phyloP scores from a whole-genome alignment of 2,113 vertebrate genomes.

The Sebastes fasciatus region DNA sequence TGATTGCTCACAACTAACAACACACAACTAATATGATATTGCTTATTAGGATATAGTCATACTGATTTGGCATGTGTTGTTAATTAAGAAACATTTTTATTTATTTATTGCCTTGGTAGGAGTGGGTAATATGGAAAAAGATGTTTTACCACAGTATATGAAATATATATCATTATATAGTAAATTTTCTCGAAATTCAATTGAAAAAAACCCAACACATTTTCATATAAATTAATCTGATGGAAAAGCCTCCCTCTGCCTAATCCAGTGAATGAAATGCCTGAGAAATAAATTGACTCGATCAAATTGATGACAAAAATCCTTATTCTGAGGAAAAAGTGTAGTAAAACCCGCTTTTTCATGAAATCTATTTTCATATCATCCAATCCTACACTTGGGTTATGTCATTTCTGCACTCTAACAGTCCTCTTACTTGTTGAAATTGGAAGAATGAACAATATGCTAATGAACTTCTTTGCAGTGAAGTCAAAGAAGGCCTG shows the following conservation, averaged over 20 bases:
- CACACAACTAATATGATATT: not conserved
- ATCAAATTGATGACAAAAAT: constrained; percentile 11
- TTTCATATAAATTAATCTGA: too few species aligned
- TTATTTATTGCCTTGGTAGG: not conserved
- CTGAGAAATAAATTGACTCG: not conserved
- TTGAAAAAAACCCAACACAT: not conserved
- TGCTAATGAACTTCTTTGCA: constrained; percentile 25
- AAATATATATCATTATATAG: not conserved
- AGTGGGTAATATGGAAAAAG: not conserved
- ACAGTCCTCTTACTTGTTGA: not conserved
- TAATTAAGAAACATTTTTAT: not conserved
- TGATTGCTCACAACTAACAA: not conserved
- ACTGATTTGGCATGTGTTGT: not conserved
- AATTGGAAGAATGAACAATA: not conserved
- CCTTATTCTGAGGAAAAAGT: not conserved
- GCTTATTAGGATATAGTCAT: not conserved
- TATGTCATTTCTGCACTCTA: not conserved
- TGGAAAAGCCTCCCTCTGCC: not conserved
- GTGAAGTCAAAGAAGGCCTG: constrained; percentile 8
- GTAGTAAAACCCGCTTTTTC: not conserved
- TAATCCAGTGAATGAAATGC: not conserved
- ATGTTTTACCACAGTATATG: not conserved
- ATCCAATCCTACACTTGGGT: not conserved
- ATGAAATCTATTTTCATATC: not conserved
- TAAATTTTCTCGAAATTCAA: not conserved